Evolutionary conservation across 2,888 invertebrate species (phyloP), one percentile per base, ranked within the genome.

Genomic region (Alloscopus bannaensis): DNA sequence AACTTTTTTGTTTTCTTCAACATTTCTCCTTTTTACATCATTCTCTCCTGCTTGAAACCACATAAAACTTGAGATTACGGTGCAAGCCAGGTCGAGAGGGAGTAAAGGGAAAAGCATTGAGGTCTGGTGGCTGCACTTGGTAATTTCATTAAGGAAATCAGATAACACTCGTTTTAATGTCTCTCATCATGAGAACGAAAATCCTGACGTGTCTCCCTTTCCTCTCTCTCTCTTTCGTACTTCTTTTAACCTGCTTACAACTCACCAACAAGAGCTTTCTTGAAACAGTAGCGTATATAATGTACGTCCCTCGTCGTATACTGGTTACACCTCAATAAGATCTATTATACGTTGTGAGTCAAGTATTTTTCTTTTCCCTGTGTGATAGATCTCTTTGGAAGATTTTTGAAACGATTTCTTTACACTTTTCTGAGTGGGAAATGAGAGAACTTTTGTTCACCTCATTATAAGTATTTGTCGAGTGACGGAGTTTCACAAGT

Each of bases 141-240:
- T 75, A 75, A 75, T 75, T 75, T 75, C 75, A 75, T 75, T 75
- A 75, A 60, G 66, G 68, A 75, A 75, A 75, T 75, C 75, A 69
- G 76, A 76, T 76, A 76, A 69, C 62, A 69, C 69, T 76, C 68
- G 40, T 75, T 76, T 76, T 76, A 76, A 76, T 76, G 76, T 76
- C 69, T 62, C 65, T 76, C 76, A 76, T 76, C 76, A 62, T 69
- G 62, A 69, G 60, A 76, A 68, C 24, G 62, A 64, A 45, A 62
- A 72, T 64, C 62, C 64, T 72, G 50, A 26, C 72, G n/a, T 59
- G 18, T 36, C 52, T 42, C 28, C 36, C 29, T 36, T 31, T 59
- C 59, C 52, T 57, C 24, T 57, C 22, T 1, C 65, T n/a, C n/a
- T n/a, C n/a, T n/a, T n/a, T n/a, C n/a, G n/a, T n/a, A n/a, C n/a